phyloP scores from a whole-genome alignment of 2,888 invertebrate species.

The Dendrolimus houi region DNA sequence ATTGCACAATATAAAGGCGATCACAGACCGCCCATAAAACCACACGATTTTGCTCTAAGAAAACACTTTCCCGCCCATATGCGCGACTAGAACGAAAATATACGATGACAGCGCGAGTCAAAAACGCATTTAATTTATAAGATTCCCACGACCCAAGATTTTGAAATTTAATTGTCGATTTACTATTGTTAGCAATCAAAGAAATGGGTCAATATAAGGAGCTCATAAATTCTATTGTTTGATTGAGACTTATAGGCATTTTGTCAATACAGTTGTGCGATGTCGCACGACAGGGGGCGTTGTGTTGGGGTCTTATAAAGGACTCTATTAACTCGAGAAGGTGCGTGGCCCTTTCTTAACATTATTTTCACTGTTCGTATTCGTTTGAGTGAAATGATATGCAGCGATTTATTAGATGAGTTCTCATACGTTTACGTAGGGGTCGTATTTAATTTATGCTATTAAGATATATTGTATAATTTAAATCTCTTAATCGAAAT shows the following conservation, averaged over 20 bases:
- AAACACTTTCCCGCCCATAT: slow-evolving; percentile 46
- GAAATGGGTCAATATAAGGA: slow-evolving; percentile 71
- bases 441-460: slow-evolving; percentile 1
- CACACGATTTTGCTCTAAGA: slow-evolving; percentile 31
- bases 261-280: slow-evolving; percentile 59
- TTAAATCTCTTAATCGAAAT: slow-evolving; percentile 1
- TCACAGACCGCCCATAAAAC: slow-evolving; percentile 39
- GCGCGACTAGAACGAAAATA: background rate
- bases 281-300: slow-evolving; percentile 45
- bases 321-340: slow-evolving; percentile 41
- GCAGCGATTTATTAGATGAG: slow-evolving; percentile 62
- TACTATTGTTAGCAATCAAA: slow-evolving; percentile 59
- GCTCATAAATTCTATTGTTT: slow-evolving; percentile 58
- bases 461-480: background rate
- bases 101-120: slow-evolving; percentile 56
- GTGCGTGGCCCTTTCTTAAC: slow-evolving; percentile 34
- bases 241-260: slow-evolving; percentile 71
- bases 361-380: slow-evolving; percentile 37
- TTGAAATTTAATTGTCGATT: slow-evolving; percentile 64
- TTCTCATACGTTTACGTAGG: slow-evolving; percentile 41
- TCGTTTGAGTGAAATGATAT: slow-evolving; percentile 70
- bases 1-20: slow-evolving; percentile 36
- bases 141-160: slow-evolving; percentile 67
- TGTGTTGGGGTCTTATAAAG: slow-evolving; percentile 33
- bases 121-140: slow-evolving; percentile 55